phyloP scores from a whole-genome alignment of 2,888 invertebrate species.

The Heterodera filipjevi region DNA sequence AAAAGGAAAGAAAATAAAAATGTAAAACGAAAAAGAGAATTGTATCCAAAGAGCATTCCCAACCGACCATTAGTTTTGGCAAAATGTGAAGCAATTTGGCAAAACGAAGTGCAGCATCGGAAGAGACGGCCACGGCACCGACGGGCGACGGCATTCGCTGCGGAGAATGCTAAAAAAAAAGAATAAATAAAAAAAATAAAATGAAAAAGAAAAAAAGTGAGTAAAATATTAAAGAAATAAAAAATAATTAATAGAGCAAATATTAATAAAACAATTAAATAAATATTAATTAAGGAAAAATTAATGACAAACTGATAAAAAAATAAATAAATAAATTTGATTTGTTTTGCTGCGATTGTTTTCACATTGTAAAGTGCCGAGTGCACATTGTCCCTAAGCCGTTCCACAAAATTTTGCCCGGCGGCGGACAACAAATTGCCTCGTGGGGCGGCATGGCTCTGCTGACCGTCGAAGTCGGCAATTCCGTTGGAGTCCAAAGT shows the following conservation, averaged over 20 bases:
- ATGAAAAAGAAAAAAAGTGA: no score
- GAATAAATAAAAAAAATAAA: no score
- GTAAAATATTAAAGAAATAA: neutral
- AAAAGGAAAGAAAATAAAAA: neutral
- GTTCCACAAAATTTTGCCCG: slow-evolving; percentile 45
- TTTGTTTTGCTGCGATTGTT: neutral
- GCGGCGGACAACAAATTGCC: slow-evolving; percentile 42
- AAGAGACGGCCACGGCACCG: neutral
- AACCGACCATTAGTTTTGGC: slow-evolving; percentile 52
- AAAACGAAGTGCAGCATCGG: slow-evolving; percentile 51
- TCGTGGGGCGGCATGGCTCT: slow-evolving; percentile 16
- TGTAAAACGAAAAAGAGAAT: slow-evolving; percentile 1
- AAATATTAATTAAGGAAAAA: neutral
- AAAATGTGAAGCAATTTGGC: slow-evolving; percentile 54
- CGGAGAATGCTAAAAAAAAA: slow-evolving; percentile 14
- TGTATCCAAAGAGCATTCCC: no score
- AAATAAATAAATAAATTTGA: neutral
- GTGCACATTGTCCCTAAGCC: slow-evolving; percentile 51
- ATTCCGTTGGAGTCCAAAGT: slow-evolving; percentile 33
- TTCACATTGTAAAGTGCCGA: slow-evolving; percentile 46
- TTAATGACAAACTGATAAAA: neutral
- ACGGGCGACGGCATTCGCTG: neutral
- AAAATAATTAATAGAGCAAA: neutral
- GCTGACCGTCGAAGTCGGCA: neutral
- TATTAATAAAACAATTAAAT: no score